These are phyloP conservation scores for Lycophotia porphyrea DNA, from an alignment of 2,888 invertebrate genomes.

Conservation along the genomic window DNA sequence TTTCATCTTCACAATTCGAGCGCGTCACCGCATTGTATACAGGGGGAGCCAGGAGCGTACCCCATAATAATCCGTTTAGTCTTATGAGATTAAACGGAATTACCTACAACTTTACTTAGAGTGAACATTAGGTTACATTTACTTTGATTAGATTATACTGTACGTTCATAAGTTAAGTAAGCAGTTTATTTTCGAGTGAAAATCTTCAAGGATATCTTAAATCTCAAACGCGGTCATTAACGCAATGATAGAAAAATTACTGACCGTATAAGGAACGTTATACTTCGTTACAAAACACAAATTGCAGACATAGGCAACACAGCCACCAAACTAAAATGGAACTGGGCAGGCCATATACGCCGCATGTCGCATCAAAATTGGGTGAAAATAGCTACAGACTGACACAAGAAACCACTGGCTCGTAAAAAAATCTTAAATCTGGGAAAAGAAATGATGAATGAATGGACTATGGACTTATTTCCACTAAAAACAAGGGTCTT, in stretches of 20 bases:
- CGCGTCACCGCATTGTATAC: constrained; percentile 16
- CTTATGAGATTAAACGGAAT: constrained; percentile 46
- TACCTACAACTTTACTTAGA: constrained; percentile 48
- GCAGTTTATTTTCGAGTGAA: not conserved
- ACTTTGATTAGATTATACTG: constrained; percentile 30
- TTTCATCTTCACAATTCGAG: constrained; percentile 16
- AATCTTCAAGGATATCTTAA: not conserved
- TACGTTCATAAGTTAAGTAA: constrained; percentile 14
- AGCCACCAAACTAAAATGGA: too few relatives aligned
- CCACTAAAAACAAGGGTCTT: not conserved
- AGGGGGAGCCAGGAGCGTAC: not conserved
- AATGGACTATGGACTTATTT: too few relatives aligned
- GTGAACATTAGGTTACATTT: constrained; percentile 37
- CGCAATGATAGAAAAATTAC: too few relatives aligned
- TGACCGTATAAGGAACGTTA: too few relatives aligned
- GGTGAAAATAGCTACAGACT: too few relatives aligned
- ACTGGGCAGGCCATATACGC: too few relatives aligned
- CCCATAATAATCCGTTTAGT: constrained; percentile 44
- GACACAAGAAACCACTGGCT: too few relatives aligned
- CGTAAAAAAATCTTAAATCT: not conserved
- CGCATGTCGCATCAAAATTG: too few relatives aligned
- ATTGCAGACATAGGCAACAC: too few relatives aligned
- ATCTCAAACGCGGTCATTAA: too few relatives aligned
- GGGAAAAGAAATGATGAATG: not conserved
- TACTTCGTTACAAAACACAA: too few relatives aligned